A percentile compares a stretch with the other conserved stretches of the same genome.
Conservation (phyloP, 2,888 invertebrate genomes). For the Drosophila kambysellisi region DNA sequence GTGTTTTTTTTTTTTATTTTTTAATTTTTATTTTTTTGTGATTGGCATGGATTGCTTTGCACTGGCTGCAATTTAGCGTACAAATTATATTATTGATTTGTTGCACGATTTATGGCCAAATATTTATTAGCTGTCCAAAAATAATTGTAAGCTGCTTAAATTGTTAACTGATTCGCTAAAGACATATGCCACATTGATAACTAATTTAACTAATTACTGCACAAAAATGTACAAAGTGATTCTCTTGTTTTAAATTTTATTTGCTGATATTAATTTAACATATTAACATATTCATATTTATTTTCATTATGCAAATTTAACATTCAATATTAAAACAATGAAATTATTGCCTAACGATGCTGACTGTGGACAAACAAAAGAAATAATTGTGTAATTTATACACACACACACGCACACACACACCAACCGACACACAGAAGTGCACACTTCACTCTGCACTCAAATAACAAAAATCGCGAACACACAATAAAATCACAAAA, state of each 20-base stretch:
- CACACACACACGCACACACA: constrained; percentile 1
- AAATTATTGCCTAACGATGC: constrained; percentile 42
- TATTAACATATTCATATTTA: constrained; percentile 12
- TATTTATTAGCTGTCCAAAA: constrained; percentile 56
- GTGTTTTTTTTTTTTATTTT: constrained; percentile 26
- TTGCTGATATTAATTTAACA: constrained; percentile 4
- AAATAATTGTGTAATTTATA: constrained; percentile 29
- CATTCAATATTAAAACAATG: constrained; percentile 31
- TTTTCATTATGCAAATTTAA: constrained; percentile 45
- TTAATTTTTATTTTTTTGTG: constrained; percentile 3
- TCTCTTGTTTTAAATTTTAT: neutral
- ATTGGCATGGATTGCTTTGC: constrained; percentile 53
- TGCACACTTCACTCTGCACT: constrained; percentile 2
- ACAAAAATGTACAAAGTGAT: neutral
- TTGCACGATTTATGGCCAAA: constrained; percentile 44
- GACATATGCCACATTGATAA: neutral
- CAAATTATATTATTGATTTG: constrained; percentile 61
- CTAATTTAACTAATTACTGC: neutral
- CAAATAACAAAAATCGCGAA: constrained; percentile 10
- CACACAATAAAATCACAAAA: constrained; percentile 63
- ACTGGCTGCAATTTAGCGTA: constrained; percentile 46
- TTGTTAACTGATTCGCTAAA: constrained; percentile 9
- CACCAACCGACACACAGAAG: neutral
- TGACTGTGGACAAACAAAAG: constrained; percentile 44
- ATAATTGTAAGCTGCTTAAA: constrained; percentile 9